Evolutionary conservation across 2,113 vertebrate species (phyloP), one percentile per base, ranked within the genome.

Genomic region (Motacilla tschutschensis): DNA sequence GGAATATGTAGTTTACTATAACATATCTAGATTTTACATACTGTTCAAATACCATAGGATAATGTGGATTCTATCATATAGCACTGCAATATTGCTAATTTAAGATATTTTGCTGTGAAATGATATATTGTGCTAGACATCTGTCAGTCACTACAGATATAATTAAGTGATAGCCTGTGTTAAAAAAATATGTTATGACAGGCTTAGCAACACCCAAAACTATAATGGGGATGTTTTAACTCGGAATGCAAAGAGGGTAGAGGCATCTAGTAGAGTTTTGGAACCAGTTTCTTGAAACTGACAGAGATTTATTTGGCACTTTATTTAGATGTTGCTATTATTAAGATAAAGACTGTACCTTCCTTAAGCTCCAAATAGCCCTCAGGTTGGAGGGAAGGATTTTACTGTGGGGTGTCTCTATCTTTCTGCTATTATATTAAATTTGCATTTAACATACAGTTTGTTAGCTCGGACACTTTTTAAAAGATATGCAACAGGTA

Each of bases 301-400:
- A 76, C 64, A 54, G 43, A 92, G 70, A 84, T 72, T 93, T 94
- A 80, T 89, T 78, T 77, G 83, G 72, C 40, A 46, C 73, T 94
- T 91, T 91, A 84, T 94, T 90, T 92, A 74, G 48, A 92, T 48
- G 66, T 66, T 84, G 67, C 66, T 92, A 93, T 92, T 89, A 83
- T 35, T 72, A 57, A 44, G 48, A 64, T 63, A 94, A 96, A 90
- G 83, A 88, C 63, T 18, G 16, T 35, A 64, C 59, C 64, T 89
- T 84, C 77, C 43, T 41, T 55, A 74, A 79, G 50, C 75, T 78
- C 15, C 58, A 51, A 80, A 77, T 29, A 17, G 17, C n/a, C 25
- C 48, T 79, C 4, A 1, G 48, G 36, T 50, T 91, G 43, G 43
- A 72, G 35, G 74, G 35, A 63, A 36, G 36, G 48, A 22, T 7